Percentiles rank a stretch among this genome's conserved stretches.
These are phyloP conservation scores for Porites rus DNA, from an alignment of 92 coral and sea anemone genomes.

Conservation along the genomic window DNA sequence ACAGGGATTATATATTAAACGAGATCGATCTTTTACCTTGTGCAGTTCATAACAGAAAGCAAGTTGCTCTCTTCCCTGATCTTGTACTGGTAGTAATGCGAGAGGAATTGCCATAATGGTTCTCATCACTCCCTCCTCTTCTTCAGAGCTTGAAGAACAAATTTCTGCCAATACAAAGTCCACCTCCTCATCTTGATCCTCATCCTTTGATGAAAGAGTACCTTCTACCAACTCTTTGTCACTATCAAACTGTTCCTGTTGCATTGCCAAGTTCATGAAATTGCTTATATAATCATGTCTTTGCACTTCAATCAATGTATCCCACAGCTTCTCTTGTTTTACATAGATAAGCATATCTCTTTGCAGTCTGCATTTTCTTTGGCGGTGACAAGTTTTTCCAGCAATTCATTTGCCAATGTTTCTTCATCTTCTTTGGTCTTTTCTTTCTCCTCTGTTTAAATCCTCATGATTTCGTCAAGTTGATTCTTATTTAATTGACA, in stretches of 20 bases:
- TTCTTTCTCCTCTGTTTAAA: slow-evolving; percentile 41
- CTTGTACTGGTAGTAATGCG: too few species aligned
- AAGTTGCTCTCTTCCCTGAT: too few species aligned
- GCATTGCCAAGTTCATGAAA: slow-evolving; percentile 23
- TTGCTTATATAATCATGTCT: slow-evolving; percentile 27
- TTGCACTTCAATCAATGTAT: slow-evolving; percentile 44
- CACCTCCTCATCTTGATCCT: neutral
- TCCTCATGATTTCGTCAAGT: slow-evolving; percentile 34
- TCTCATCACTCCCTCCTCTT: slow-evolving; percentile 41
- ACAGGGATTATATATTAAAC: slow-evolving; percentile 31
- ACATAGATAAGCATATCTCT: slow-evolving; percentile 38
- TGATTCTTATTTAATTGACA: slow-evolving; percentile 46
- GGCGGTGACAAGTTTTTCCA: slow-evolving; percentile 24
- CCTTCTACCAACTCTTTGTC: neutral
- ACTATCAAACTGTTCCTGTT: slow-evolving; percentile 40
- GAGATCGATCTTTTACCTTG: neutral
- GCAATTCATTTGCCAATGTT: slow-evolving; percentile 17
- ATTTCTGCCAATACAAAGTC: slow-evolving; percentile 41
- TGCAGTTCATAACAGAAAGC: too few species aligned
- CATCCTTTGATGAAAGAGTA: too few species aligned
- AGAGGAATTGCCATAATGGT: neutral
- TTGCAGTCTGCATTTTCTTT: slow-evolving; percentile 35
- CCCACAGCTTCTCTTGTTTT: slow-evolving; percentile 54
- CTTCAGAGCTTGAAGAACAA: slow-evolving; percentile 47
- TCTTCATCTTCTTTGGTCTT: slow-evolving; percentile 32